Conservation (phyloP, 1,140 invertebrate genomes). For the Aphelenchoides fujianensis region DNA sequence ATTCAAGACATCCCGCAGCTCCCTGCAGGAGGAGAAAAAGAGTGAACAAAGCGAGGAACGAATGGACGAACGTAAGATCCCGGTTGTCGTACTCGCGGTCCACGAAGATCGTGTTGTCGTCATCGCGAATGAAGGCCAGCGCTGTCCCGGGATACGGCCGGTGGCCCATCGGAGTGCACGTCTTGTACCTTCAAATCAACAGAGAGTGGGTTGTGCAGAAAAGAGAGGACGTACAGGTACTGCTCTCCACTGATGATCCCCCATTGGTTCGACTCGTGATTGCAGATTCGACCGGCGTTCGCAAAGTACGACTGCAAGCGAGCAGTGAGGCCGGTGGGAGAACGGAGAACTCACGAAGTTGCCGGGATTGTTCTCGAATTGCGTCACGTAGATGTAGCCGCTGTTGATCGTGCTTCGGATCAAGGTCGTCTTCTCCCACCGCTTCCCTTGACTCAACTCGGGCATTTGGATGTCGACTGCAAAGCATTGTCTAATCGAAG, state of each 20-base stretch:
- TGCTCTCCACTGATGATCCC: slow-evolving; percentile 62
- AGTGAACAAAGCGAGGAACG: slow-evolving; percentile 9
- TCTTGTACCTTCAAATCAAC: slow-evolving; percentile 36
- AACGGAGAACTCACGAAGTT: slow-evolving; percentile 54
- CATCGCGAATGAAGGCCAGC: slow-evolving; percentile 55
- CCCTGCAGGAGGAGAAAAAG: slow-evolving; percentile 46
- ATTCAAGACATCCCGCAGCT: slow-evolving; percentile 58
- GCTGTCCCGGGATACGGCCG: slow-evolving; percentile 61
- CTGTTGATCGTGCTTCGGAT: slow-evolving; percentile 60
- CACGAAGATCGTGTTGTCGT: slow-evolving; percentile 53
- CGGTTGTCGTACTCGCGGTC: slow-evolving; percentile 61
- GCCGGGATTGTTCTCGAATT: slow-evolving; percentile 62
- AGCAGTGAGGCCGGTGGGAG: not conserved
- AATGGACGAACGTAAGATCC: slow-evolving; percentile 53
- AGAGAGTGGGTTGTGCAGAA: slow-evolving; percentile 9
- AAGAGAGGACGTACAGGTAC: slow-evolving; percentile 46
- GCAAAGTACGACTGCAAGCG: slow-evolving; percentile 59
- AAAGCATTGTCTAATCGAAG: slow-evolving; percentile 30
- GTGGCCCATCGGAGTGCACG: slow-evolving; percentile 61
- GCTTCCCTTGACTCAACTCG: slow-evolving; percentile 50
- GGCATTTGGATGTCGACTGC: slow-evolving; percentile 59
- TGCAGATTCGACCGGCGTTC: slow-evolving; percentile 57
- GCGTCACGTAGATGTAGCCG: slow-evolving; percentile 61
- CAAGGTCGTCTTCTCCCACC: slow-evolving; percentile 61
- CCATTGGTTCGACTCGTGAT: slow-evolving; percentile 61